Evolutionary conservation across 2,797 vertebrate species (phyloP).

Genomic region (Esox lucius): DNA sequence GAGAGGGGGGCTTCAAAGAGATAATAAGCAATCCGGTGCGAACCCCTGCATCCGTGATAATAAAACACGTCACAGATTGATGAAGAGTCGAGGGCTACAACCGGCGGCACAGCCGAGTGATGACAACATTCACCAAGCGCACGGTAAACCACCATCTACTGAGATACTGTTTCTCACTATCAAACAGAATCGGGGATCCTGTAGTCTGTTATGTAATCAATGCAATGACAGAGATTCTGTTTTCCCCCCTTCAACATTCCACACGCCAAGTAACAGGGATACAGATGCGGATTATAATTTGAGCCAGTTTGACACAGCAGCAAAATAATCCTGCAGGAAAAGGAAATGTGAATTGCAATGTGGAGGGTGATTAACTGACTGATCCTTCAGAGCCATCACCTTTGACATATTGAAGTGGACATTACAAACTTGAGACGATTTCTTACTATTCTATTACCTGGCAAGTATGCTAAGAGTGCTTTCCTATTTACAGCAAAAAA

Average conservation of each 20-base stretch:
- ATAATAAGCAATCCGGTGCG: slow-evolving; percentile 14
- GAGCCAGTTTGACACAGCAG: no score
- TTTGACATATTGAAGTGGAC: no score
- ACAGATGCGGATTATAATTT: no score
- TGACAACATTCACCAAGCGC: slow-evolving; percentile 1
- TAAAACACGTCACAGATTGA: slow-evolving; percentile 10
- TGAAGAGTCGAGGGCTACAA: slow-evolving; percentile 9
- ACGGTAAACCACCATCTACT: not conserved
- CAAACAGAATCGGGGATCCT: not conserved
- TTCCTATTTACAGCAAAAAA: no score
- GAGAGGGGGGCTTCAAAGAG: not conserved
- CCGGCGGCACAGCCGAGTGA: not conserved
- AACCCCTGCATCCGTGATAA: slow-evolving; percentile 10
- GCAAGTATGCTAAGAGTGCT: no score
- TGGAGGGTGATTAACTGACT: no score
- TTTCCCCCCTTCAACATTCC: not conserved
- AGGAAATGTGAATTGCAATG: no score
- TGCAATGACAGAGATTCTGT: not conserved
- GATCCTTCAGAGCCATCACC: no score
- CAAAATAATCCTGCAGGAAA: no score
- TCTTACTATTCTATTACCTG: no score
- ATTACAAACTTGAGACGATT: no score
- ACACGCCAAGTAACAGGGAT: not conserved
- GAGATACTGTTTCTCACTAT: not conserved
- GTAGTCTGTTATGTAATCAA: slow-evolving; percentile 3